phyloP scores from a whole-genome alignment of 2,888 invertebrate genomes.

The Phengaris arion region DNA sequence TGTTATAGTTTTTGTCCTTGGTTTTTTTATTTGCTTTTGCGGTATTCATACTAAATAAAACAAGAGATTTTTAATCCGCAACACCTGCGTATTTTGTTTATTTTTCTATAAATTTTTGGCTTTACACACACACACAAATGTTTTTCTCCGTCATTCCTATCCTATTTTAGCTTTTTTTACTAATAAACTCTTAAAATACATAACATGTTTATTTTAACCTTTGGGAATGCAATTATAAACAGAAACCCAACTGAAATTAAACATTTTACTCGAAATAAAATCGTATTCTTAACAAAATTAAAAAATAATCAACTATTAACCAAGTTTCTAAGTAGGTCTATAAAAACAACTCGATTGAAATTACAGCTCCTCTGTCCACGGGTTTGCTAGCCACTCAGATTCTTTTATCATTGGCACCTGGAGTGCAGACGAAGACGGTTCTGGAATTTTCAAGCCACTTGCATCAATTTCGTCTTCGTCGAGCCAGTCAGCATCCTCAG shows the following conservation, averaged over 20 bases:
- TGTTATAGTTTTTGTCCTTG: conserved; percentile 34
- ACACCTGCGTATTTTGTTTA: conserved; percentile 27
- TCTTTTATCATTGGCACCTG: conserved; percentile 39
- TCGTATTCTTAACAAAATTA: conserved; percentile 36
- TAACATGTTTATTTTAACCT: conserved; percentile 37
- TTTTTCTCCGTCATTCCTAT: background rate
- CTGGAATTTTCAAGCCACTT: conserved; percentile 37
- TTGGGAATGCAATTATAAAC: conserved; percentile 36
- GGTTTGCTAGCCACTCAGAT: conserved; percentile 37
- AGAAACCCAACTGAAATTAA: conserved; percentile 38
- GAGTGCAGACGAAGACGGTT: conserved; percentile 39
- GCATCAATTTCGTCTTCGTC: conserved; percentile 28
- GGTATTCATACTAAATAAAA: conserved; percentile 25
- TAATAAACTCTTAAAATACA: conserved; percentile 39
- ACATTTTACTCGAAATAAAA: conserved; percentile 34
- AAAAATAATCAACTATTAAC: conserved; percentile 37
- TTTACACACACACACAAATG: conserved; percentile 29
- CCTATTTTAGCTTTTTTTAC: background rate
- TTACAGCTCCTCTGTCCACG: conserved; percentile 39
- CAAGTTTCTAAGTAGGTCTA: conserved; percentile 36
- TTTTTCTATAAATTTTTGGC: conserved; percentile 34
- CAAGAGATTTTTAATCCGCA: conserved; percentile 29
- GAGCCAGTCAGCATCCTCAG: conserved; percentile 23
- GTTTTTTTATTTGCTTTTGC: conserved; percentile 34
- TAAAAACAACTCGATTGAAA: conserved; percentile 39